phyloP scores from a whole-genome alignment of 1,140 invertebrate genomes.

The Pentalonia nigronervosa region DNA sequence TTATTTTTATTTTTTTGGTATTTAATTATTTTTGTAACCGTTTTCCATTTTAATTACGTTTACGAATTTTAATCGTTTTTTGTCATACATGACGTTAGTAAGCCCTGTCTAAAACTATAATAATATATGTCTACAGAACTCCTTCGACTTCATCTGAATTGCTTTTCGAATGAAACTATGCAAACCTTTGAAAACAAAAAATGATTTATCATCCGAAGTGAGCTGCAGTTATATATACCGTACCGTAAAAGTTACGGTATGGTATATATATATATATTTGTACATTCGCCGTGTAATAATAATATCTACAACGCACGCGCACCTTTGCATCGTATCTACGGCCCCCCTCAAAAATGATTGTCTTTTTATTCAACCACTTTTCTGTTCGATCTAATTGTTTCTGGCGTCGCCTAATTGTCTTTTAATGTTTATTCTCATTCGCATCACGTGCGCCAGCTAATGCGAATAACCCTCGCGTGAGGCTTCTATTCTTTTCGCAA shows the following conservation, averaged over 20 bases:
- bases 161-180: too few relatives aligned
- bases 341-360: neutral
- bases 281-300: neutral
- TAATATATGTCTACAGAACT: too few relatives aligned
- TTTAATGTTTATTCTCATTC: neutral
- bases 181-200: neutral
- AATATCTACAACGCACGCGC: neutral
- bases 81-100: too few relatives aligned
- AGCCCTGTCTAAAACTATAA: too few relatives aligned
- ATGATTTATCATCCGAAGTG: neutral
- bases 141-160: too few relatives aligned
- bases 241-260: too few relatives aligned
- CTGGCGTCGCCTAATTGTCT: neutral
- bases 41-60: too few relatives aligned
- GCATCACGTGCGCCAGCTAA: neutral
- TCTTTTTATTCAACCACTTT: neutral
- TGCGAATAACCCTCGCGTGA: neutral
- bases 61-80: too few relatives aligned
- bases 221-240: too few relatives aligned
- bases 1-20: too few relatives aligned
- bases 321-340: neutral
- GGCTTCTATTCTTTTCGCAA: neutral
- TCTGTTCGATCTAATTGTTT: neutral
- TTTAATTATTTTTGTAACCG: too few relatives aligned
- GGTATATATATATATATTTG: too few relatives aligned